Evolutionary conservation across 2,113 vertebrate species (phyloP).

Genomic region (Muntiacus muntjak): DNA sequence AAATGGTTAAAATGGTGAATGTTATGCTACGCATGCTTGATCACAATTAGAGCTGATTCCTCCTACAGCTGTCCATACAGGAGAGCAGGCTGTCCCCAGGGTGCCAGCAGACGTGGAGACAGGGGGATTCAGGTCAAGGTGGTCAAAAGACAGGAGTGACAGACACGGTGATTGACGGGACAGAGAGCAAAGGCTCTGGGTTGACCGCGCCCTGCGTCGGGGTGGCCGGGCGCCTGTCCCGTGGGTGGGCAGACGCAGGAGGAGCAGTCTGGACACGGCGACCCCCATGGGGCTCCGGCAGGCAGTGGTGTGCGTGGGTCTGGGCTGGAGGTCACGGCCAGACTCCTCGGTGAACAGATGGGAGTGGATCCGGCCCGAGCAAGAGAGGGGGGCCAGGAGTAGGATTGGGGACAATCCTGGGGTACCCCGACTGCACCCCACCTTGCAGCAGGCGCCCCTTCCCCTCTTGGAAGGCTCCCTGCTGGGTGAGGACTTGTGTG

Average conservation of each 20-base stretch:
- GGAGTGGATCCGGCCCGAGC: neutral
- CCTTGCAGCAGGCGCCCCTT: neutral
- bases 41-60: too few relatives aligned
- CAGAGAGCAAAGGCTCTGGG: neutral
- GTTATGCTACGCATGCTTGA: too few relatives aligned
- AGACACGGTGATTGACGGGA: fast-evolving
- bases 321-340: neutral
- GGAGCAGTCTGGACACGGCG: fast-evolving
- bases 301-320: neutral
- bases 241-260: neutral
- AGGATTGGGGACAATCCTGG: neutral
- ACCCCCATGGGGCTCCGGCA: fast-evolving
- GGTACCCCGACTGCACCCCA: fast-evolving
- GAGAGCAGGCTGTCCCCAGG: neutral
- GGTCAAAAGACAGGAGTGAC: neutral
- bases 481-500: neutral
- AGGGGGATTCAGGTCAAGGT: neutral
- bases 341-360: neutral
- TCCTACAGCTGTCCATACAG: neutral
- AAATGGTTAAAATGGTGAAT: too few relatives aligned
- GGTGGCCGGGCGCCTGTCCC: neutral
- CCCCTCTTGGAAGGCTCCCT: neutral
- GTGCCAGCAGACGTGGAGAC: neutral
- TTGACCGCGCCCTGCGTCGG: neutral
- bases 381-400: neutral